Conservation (phyloP, 2,113 vertebrate genomes). For the Morone chrysops region DNA sequence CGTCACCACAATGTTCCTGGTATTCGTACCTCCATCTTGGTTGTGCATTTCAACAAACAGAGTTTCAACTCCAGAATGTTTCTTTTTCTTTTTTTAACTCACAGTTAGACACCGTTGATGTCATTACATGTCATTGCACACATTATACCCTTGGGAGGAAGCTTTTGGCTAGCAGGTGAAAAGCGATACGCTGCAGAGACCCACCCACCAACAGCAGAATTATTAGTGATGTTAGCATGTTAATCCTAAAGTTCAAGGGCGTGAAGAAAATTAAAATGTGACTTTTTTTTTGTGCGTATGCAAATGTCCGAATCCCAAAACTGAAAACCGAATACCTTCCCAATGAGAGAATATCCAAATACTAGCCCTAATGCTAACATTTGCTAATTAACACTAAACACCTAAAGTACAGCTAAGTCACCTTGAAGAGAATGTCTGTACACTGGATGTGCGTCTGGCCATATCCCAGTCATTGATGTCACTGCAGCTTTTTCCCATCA, state of each 20-base stretch:
- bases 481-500: constrained; percentile 49
- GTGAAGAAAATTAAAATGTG: too few relatives aligned
- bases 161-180: background rate
- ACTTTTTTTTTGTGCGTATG: too few relatives aligned
- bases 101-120: background rate
- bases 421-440: background rate
- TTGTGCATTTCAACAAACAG: background rate
- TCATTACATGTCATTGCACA: background rate
- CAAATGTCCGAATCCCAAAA: too few relatives aligned
- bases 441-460: constrained; percentile 16
- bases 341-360: too few relatives aligned
- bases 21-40: background rate
- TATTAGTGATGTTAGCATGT: background rate
- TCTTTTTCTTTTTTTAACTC: background rate
- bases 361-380: too few relatives aligned
- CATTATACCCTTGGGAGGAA: background rate
- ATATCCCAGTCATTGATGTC: constrained; percentile 12
- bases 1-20: too few relatives aligned
- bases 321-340: too few relatives aligned
- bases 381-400: background rate
- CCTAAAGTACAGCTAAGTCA: background rate
- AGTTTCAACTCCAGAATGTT: background rate
- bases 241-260: too few relatives aligned
- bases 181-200: background rate
- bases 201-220: background rate